Evolutionary conservation across 2,113 vertebrate species (phyloP).

Genomic region (Crotalus horridus): DNA sequence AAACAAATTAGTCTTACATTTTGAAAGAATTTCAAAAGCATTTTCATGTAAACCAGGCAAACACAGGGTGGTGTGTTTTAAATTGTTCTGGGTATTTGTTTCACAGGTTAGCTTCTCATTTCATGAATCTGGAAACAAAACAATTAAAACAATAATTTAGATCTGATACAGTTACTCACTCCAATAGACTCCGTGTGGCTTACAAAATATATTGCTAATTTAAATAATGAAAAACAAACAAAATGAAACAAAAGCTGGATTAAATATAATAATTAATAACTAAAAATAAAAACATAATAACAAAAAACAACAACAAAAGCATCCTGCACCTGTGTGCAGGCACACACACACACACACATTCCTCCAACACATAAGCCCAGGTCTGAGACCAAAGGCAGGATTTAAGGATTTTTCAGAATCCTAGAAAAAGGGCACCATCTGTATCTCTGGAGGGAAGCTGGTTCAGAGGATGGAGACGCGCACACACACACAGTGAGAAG

Average conservation of each 20-base stretch:
- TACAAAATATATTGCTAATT: background rate
- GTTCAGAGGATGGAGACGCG: background rate
- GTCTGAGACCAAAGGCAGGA: background rate
- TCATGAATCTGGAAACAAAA: background rate
- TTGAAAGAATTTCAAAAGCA: background rate
- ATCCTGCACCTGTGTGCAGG: background rate
- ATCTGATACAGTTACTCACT: background rate
- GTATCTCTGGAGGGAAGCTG: background rate
- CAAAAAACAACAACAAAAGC: background rate
- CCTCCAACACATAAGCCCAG: background rate
- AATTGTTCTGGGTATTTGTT: background rate
- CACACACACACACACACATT: background rate
- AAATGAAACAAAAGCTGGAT: background rate
- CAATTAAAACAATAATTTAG: background rate
- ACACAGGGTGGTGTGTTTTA: background rate
- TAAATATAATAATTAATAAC: background rate
- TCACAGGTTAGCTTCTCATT: background rate
- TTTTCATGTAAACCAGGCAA: background rate
- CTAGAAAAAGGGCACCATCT: background rate
- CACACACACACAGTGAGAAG: background rate
- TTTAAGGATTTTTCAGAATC: background rate
- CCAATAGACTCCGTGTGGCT: background rate
- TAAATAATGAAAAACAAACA: background rate
- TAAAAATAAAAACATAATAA: background rate
- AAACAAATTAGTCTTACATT: background rate